Evolutionary conservation across 2,113 vertebrate genomes (phyloP), one percentile per base, ranked within the genome.

Genomic region (Coregonus clupeaformis): DNA sequence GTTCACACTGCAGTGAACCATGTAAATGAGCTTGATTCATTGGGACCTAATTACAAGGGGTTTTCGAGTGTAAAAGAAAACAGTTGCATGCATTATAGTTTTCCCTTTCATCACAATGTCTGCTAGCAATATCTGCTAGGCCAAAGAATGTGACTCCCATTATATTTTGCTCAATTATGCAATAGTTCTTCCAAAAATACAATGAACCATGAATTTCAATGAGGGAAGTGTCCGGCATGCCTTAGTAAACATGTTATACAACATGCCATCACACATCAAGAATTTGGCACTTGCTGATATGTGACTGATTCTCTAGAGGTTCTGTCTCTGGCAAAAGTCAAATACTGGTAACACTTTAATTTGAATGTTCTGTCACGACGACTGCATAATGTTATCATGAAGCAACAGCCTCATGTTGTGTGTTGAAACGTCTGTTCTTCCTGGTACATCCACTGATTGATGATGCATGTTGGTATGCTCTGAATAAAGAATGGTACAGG

Each of bases 81-180:
- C 74, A 83, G 71, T 76, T 74, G 66, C 71, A 68, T 49, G 68
- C 74, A 83, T 63, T 77, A 78, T 45, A 64, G 71, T 75, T 82
- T 78, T 80, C 30, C 75, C 79, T 83, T 86, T 86, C 82, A 85
- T 86, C 82, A 77, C 69, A 30, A 67, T 32, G 36, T 42, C 9
- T 42, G 9, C 36, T 52, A 52, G 12, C 16, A 52, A 52, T 4
- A 1, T 72, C 36, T 57, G 60, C 52, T 59, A 45, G 69, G 68
- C 76, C 42, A 30, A 59, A 79, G 84, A 82, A 88, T 85, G 80
- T 76, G 63, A 78, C 71, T 69, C 67, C 69, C 36, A 80, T 85
- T 81, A 87, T 72, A 73, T 81, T 79, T 74, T 73, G 68, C 74
- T 78, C 64, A 82, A 79, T 75, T 84, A 77, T 71, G 73, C 78